These are phyloP conservation scores for Anguilla megastoma DNA, from an alignment of 2,797 vertebrate species.

Conservation along the genomic window DNA sequence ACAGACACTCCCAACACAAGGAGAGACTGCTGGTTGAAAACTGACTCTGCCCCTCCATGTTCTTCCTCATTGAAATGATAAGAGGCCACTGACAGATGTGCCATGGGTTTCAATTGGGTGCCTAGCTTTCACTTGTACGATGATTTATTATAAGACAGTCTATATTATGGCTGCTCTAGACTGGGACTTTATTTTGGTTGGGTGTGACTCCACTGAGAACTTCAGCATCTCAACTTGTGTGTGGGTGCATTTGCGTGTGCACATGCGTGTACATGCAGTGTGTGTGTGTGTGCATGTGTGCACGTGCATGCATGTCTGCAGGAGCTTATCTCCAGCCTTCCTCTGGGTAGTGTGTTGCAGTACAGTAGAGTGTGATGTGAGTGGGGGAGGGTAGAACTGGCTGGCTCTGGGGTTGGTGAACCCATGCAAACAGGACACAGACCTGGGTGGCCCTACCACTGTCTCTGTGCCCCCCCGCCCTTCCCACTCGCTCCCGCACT, in stretches of 20 bases:
- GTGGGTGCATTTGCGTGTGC: background rate
- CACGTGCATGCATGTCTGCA: background rate
- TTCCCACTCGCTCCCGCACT: constrained; percentile 44
- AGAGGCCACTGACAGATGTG: constrained; percentile 21
- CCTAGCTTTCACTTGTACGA: constrained; percentile 23
- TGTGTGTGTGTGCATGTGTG: background rate
- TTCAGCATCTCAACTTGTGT: background rate
- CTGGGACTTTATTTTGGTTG: background rate
- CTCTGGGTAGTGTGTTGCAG: background rate
- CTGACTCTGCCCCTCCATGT: background rate
- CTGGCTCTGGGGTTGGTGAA: background rate
- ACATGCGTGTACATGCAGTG: background rate
- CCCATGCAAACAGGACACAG: background rate
- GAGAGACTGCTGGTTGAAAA: constrained; percentile 31
- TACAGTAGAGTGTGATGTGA: background rate
- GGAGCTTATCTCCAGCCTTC: background rate
- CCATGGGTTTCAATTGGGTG: background rate
- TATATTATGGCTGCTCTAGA: too few relatives aligned
- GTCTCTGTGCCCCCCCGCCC: constrained; percentile 39
- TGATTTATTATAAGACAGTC: background rate
- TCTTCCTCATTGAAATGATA: constrained; percentile 9
- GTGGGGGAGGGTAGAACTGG: background rate
- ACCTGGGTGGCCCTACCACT: constrained; percentile 31
- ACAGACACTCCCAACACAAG: constrained; percentile 13
- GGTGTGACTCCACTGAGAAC: background rate